Percentiles rank a stretch among this genome's conserved stretches.
phyloP scores from a whole-genome alignment of 2,888 invertebrate genomes.

The Ramazzottius varieornatus region DNA sequence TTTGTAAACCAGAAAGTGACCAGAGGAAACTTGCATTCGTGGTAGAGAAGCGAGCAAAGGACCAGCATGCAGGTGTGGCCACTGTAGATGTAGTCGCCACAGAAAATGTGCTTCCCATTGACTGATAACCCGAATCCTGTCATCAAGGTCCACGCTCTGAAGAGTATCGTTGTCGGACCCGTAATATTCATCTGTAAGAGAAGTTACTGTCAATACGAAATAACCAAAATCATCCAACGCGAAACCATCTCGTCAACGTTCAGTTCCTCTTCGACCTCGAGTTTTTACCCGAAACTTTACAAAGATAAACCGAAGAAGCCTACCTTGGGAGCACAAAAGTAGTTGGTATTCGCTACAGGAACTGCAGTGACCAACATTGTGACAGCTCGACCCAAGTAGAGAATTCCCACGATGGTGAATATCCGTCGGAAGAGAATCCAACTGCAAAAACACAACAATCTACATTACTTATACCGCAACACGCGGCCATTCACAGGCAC shows the following conservation, averaged over 20 bases:
- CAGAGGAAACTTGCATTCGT: slow-evolving; percentile 4
- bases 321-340: slow-evolving; percentile 16
- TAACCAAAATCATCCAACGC: background rate
- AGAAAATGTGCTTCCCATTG: slow-evolving; percentile 6
- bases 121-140: slow-evolving; percentile 5
- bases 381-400: slow-evolving; percentile 6
- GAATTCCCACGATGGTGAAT: slow-evolving; percentile 7
- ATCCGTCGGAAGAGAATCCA: slow-evolving; percentile 8
- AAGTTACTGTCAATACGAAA: background rate
- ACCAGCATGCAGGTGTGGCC: slow-evolving; percentile 7
- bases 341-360: slow-evolving; percentile 16
- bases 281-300: too few species aligned
- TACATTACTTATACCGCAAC: too few species aligned
- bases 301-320: background rate
- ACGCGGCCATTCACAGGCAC: too few species aligned
- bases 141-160: slow-evolving; percentile 8
- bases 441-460: slow-evolving; percentile 11
- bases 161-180: background rate
- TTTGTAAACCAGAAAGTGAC: background rate
- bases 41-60: background rate
- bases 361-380: slow-evolving; percentile 14
- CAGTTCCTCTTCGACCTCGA: too few species aligned
- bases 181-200: slow-evolving; percentile 6
- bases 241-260: too few species aligned
- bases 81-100: slow-evolving; percentile 6